phyloP scores from a whole-genome alignment of 2,113 vertebrate species.

The Suricata suricatta region DNA sequence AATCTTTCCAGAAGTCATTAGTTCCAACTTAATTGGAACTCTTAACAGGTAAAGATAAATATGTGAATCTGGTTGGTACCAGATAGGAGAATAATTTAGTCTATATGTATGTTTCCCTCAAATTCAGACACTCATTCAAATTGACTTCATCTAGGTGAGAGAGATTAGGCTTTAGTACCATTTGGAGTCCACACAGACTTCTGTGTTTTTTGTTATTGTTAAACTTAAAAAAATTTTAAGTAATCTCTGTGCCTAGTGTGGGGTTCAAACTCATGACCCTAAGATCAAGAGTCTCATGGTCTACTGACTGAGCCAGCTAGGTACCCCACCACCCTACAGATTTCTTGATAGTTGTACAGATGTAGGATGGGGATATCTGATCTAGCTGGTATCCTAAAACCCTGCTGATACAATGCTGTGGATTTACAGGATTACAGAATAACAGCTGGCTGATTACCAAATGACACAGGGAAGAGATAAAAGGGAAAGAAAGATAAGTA shows the following conservation, averaged over 20 bases:
- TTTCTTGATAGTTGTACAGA: background rate
- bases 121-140: slow-evolving; percentile 21
- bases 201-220: background rate
- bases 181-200: background rate
- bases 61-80: background rate
- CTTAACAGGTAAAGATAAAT: slow-evolving; percentile 12
- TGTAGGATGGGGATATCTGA: background rate
- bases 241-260: background rate
- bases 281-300: background rate
- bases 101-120: background rate
- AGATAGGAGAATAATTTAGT: background rate
- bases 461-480: background rate
- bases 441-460: slow-evolving; percentile 14
- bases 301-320: background rate
- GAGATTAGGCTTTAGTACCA: background rate
- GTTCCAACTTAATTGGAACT: background rate
- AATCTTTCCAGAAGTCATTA: slow-evolving; percentile 11
- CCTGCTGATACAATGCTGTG: background rate
- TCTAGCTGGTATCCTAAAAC: background rate
- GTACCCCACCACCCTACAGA: background rate
- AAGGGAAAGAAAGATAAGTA: background rate
- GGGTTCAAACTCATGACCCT: background rate
- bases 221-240: background rate
- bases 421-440: background rate
- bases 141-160: background rate